phyloP scores from a whole-genome alignment of 2,797 vertebrate species.

The Sebastolobus alascanus region DNA sequence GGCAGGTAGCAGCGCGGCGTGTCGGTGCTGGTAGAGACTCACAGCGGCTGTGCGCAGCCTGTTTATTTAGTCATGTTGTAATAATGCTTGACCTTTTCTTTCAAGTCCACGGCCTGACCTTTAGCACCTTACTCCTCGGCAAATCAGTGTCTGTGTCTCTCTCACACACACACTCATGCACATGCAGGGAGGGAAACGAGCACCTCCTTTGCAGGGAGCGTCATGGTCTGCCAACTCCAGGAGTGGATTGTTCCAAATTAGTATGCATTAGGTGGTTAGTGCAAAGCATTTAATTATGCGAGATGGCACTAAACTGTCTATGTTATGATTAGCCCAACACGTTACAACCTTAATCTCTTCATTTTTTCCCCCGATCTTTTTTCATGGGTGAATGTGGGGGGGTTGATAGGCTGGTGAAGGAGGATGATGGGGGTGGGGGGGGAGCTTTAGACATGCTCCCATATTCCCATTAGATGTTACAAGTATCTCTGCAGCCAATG shows the following conservation, averaged over 20 bases:
- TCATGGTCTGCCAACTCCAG: conserved; percentile 80
- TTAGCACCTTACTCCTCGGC: conserved; percentile 75
- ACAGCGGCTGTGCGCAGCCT: conserved; percentile 60
- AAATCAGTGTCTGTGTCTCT: conserved; percentile 42
- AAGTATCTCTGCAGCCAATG: conserved; percentile 56
- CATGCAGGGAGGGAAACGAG: conserved; percentile 55
- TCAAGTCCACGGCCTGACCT: conserved; percentile 82
- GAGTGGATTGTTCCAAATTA: conserved; percentile 86
- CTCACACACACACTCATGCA: neutral
- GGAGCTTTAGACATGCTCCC: conserved; percentile 24
- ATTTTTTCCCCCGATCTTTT: conserved; percentile 45
- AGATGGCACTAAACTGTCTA: conserved; percentile 86
- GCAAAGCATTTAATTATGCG: conserved; percentile 87
- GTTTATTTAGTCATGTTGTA: conserved; percentile 87
- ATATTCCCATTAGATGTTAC: conserved; percentile 60
- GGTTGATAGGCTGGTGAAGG: conserved; percentile 21
- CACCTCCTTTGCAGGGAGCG: conserved; percentile 72
- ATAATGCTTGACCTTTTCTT: conserved; percentile 88
- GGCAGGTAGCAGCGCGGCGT: conserved; percentile 56
- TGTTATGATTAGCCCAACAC: conserved; percentile 87
- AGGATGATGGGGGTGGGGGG: conserved; percentile 31
- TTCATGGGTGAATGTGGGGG: conserved; percentile 47
- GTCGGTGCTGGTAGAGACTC: conserved; percentile 40
- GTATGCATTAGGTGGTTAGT: conserved; percentile 86
- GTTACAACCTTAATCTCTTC: conserved; percentile 80